These are phyloP conservation scores for Leptopilina clavipes DNA, from an alignment of 1,140 invertebrate genomes.

Conservation along the genomic window DNA sequence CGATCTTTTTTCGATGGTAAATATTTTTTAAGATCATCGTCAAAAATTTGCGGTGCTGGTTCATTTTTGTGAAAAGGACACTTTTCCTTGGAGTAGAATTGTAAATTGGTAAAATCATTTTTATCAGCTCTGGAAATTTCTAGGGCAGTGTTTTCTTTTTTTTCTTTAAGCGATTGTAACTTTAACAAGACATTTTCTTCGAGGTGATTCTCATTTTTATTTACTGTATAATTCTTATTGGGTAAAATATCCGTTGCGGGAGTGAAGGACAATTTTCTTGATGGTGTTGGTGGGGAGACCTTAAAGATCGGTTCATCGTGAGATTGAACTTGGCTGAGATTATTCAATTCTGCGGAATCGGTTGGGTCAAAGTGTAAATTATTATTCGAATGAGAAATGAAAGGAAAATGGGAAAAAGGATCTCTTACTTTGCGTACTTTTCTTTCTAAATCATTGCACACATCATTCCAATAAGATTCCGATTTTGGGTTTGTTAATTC, in stretches of 20 bases:
- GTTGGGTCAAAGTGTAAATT: conserved; percentile 26
- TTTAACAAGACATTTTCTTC: not conserved
- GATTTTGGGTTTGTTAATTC: conserved; percentile 51
- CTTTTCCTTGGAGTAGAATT: conserved; percentile 41
- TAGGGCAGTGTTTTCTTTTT: not conserved
- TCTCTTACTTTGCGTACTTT: conserved; percentile 56
- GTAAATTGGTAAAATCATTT: conserved; percentile 24
- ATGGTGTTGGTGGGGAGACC: conserved; percentile 36
- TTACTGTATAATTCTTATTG: not conserved
- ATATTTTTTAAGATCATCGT: conserved; percentile 48
- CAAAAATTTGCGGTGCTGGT: conserved; percentile 50
- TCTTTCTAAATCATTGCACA: conserved; percentile 52
- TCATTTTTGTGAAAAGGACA: conserved; percentile 49
- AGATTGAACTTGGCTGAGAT: conserved; percentile 30
- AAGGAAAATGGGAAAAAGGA: conserved; percentile 40
- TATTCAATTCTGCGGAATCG: conserved; percentile 16
- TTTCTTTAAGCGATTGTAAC: not conserved
- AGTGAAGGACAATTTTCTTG: not conserved
- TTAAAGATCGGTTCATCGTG: conserved; percentile 44
- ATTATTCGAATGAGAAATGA: conserved; percentile 15
- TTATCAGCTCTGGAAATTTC: conserved; percentile 12
- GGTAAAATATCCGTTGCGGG: not conserved
- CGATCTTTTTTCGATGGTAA: conserved; percentile 18
- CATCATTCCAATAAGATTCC: conserved; percentile 54
- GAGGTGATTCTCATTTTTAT: not conserved